Evolutionary conservation across 2,113 vertebrate species (phyloP), one percentile per base, ranked within the genome.

Genomic region (Coreoperca whiteheadi): DNA sequence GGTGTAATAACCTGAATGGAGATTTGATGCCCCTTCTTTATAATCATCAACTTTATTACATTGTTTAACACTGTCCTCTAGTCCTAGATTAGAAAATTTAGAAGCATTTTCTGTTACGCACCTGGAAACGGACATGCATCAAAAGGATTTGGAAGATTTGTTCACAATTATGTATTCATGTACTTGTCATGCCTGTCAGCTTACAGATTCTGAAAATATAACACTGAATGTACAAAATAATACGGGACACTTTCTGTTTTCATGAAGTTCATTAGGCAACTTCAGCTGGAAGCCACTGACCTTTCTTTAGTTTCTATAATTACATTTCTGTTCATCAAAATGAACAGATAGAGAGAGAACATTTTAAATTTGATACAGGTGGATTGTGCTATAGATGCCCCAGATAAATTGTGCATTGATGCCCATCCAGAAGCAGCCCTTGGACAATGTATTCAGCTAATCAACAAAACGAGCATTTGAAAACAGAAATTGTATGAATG

Each of bases 1-100:
- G 86, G 64, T 96, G 51, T 95, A 59, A 89, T 18, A 21, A 63
- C 54, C 39, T 41, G 8, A 78, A 72, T 37, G 23, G 32, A 69
- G 39, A 66, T 25, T 9, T 1, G 1, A n/a, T 48, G 3, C n/a
- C 39, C 14, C 5, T 65, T 72, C 39, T 39, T 5, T 34, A 32
- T 74, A 4, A 34, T 51, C 12, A 59, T 83, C 7, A 32, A 20
- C 18, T 16, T 12, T 50, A 43, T 72, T 46, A 18, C 21, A n/a
- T 23, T 43, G 12, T 63, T 59, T 43, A 53, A 72, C 51, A 83
- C 53, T 37, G 12, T 53, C 73, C 21, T n/a, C 23, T 59, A 50
- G 23, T n/a, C 46, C 15, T 18, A 32, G 28, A 70, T 8, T 15
- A 67, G 3, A 57, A 20, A 28, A 48, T 4, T 30, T 60, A 37